Base-by-base conservation (phyloP, 2,113 vertebrate species). In the Barbus barbus region DNA sequence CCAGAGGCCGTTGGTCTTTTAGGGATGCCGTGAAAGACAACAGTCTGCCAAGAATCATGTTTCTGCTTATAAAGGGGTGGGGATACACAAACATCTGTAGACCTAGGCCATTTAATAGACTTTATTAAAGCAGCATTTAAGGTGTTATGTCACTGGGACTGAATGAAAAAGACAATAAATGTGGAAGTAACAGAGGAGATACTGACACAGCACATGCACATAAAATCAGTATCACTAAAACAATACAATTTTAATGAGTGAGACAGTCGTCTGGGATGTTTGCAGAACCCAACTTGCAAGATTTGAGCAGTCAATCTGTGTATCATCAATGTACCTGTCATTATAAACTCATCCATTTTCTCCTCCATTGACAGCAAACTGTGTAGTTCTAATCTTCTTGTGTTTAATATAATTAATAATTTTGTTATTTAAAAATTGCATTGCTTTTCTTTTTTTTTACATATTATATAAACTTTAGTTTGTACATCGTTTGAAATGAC, bases 11-110 rank as follows among this genome's bases (percentile, higher is more conserved):
- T 5, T 4, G 18, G 11, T 20, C 92, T 91, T 93, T 94, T 90
- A 92, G 85, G 78, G 71, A 38, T 36, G 61, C 77, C 72, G 91
- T 92, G 91, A 92, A 61, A 84, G 88, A 84, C 90, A 58, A 83
- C 90, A 11, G 33, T 38, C 76, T 77, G 80, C 82, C 80, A 86
- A 85, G 28, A 81, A 71, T 38, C 65, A 41, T 76, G 74, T 33
- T 12, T 33, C 18, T 33, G 26, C 9, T 76, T 53, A 76, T 76
- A 76, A 76, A 76, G 33, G 48, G 44, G 31, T 28, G 51, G 22
- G 48, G 18, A n/a, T 24, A 8, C 18, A 38, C 11, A 24, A 38
- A 60, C 75, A 60, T 78, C 53, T 58, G 28, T 11, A 56, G 20
- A 51, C 28, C 20, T 22, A 4, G 76, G 4, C 22, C 33, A 38